phyloP scores from a whole-genome alignment of 2,113 vertebrate species.

The Heloderma charlesbogerti region DNA sequence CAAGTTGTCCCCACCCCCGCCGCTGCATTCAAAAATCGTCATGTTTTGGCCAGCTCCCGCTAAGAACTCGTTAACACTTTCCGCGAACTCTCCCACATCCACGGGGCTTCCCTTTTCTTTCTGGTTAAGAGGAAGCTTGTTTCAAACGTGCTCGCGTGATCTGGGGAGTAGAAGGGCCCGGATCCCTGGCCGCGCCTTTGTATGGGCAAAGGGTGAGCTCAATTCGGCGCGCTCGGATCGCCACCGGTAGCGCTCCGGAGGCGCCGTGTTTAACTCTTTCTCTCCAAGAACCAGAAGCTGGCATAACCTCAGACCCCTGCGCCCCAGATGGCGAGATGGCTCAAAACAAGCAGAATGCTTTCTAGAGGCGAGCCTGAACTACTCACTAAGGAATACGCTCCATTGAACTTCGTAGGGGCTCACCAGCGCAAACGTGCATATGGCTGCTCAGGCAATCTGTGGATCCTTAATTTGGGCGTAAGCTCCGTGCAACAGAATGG shows the following conservation, averaged over 20 bases:
- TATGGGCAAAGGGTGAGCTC: not conserved
- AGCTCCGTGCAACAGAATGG: not conserved
- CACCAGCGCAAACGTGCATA: not conserved
- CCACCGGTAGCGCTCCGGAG: not conserved
- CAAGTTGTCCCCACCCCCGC: not conserved
- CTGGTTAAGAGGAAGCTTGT: not conserved
- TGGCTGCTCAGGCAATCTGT: not conserved
- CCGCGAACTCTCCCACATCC: not conserved
- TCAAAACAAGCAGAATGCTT: not conserved
- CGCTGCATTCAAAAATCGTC: not conserved
- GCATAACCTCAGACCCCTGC: not conserved
- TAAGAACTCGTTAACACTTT: not conserved
- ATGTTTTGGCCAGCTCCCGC: not conserved
- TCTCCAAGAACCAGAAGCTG: not conserved
- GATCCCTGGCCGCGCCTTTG: not conserved
- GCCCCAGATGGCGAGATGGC: not conserved
- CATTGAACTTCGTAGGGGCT: not conserved
- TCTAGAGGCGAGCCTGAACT: not conserved
- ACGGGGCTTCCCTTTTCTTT: not conserved
- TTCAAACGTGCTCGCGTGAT: not conserved
- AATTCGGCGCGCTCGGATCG: not conserved
- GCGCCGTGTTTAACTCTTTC: not conserved
- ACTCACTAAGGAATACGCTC: not conserved
- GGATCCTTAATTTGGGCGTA: not conserved
- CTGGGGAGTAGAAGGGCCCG: not conserved